phyloP scores from a whole-genome alignment of 2,113 vertebrate genomes.

The Podocnemis expansa region DNA sequence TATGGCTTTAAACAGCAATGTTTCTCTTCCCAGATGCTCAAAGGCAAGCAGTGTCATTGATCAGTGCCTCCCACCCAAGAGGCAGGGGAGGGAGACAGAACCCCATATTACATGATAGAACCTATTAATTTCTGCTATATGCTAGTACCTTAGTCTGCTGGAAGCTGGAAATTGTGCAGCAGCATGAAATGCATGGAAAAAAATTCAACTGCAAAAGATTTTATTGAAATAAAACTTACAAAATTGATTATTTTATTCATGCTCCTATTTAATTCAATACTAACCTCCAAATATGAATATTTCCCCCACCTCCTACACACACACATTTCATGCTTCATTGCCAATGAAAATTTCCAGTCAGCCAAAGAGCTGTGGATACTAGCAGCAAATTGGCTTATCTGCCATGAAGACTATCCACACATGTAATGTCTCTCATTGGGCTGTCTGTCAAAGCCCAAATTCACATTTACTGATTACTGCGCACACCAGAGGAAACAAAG shows the following conservation, averaged over 20 bases:
- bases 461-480: neutral
- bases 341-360: conserved; percentile 50
- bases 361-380: conserved; percentile 2
- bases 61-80: neutral
- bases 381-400: conserved; percentile 13
- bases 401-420: neutral
- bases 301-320: neutral
- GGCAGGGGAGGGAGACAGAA: neutral
- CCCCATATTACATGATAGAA: neutral
- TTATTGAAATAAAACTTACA: conserved; percentile 45
- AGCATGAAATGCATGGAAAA: conserved; percentile 23
- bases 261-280: conserved; percentile 52
- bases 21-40: conserved; percentile 13
- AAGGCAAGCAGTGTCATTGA: neutral
- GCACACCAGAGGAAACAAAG: neutral
- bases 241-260: conserved; percentile 49
- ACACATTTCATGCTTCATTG: neutral
- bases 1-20: conserved; percentile 12
- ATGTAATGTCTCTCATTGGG: neutral
- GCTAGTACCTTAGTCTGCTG: conserved; percentile 2
- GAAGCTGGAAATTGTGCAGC: conserved; percentile 12
- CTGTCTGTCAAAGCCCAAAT: neutral
- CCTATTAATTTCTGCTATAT: neutral
- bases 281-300: conserved; percentile 26
- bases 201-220: neutral